Base-by-base conservation (phyloP, 2,888 invertebrate genomes). In the Drepana falcataria region DNA sequence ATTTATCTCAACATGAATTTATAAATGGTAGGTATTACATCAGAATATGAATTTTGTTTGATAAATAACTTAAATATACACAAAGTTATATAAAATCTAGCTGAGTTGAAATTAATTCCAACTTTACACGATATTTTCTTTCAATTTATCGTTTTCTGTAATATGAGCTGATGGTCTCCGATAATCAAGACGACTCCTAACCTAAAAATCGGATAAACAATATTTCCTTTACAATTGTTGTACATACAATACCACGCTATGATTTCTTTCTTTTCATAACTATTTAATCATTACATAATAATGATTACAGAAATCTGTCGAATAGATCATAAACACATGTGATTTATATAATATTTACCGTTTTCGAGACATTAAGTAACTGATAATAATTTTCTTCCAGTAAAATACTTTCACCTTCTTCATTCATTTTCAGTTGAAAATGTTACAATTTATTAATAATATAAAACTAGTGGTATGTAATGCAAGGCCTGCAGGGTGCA, bases 361-460 rank as follows among this genome's bases (percentile, higher is more conserved):
- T 93, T 92, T 93, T 95, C 5, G 96, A 92, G 60, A 98, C 92
- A 91, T 97, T 97, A 54, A 98, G 91, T 83, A 97, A 95, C 59
- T 96, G 94, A 82, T 98, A 98, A 85, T 95, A 97, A 87, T 97
- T 96, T 74, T 97, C 97, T 85, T 96, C 95, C 57, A 93, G 83
- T 58, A 93, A 80, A 80, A 91, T 92, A 71, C 93, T 94, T 65
- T 95, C 95, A 51, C 93, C 93, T 74, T 95, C 94, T 73, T 92
- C 92, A 77, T 94, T 94, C 94, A 95, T 94, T 77, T 72, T 73
- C 59, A 53, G 55, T 54, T 58, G 63, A 60, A 68, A 57, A 65
- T 57, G 63, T 60, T 37, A 37, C 3, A 44, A 44, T 3, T 9
- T 9, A 44, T 0, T 44, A 44, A 44, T 44, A 44, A 9, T 9